These are phyloP conservation scores for Plemyria rubiginata DNA, from an alignment of 2,888 invertebrate species.

Conservation along the genomic window DNA sequence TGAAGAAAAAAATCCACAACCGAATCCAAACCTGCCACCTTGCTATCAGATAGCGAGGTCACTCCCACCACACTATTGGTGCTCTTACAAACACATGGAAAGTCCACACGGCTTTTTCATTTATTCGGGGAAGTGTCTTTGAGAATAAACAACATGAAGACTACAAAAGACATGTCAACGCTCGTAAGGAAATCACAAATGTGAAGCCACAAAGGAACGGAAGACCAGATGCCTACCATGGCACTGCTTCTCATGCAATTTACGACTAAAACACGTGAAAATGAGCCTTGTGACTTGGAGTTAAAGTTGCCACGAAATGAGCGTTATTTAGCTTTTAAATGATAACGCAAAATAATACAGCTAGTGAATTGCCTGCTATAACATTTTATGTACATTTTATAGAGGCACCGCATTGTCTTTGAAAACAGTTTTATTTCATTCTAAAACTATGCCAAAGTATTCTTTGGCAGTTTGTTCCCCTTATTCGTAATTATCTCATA, in stretches of 20 bases:
- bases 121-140: background rate
- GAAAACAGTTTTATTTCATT: too few species aligned
- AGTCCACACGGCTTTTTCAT: background rate
- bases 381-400: background rate
- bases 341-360: background rate
- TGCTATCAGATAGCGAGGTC: too few species aligned
- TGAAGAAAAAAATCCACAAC: too few species aligned
- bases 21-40: too few species aligned
- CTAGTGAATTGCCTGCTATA: background rate
- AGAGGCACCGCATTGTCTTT: too few species aligned
- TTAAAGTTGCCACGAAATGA: background rate
- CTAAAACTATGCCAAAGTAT: too few species aligned
- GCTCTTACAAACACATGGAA: too few species aligned
- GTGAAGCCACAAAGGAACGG: constrained; percentile 43
- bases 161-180: constrained; percentile 23
- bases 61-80: too few species aligned
- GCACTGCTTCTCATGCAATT: constrained; percentile 34
- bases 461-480: background rate
- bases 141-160: constrained; percentile 3
- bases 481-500: background rate
- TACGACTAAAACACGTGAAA: constrained; percentile 9
- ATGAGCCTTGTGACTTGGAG: constrained; percentile 7
- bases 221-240: constrained; percentile 39
- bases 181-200: constrained; percentile 33
- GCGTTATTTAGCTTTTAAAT: background rate